Percentiles rank a stretch among this genome's conserved stretches.
phyloP scores from a whole-genome alignment of 2,113 vertebrate genomes.

The Origma solitaria region DNA sequence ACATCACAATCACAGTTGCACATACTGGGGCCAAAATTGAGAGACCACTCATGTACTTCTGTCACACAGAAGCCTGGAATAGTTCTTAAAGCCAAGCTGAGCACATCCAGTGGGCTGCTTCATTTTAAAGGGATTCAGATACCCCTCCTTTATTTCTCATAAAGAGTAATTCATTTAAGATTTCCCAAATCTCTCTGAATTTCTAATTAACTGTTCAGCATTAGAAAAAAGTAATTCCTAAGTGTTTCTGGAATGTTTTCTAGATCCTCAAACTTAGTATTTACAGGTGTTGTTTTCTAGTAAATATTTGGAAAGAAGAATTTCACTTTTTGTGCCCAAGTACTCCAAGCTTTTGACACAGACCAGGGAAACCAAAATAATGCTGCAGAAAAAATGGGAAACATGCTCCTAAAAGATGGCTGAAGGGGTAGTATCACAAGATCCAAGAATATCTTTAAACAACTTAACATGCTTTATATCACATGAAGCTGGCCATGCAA shows the following conservation, averaged over 20 bases:
- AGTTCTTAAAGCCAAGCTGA: neutral
- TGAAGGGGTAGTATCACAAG: neutral
- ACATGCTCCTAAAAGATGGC: neutral
- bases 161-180: neutral
- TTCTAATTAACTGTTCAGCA: neutral
- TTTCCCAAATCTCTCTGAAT: neutral
- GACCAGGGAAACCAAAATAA: neutral
- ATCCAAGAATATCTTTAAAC: neutral
- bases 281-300: neutral
- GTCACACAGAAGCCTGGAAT: neutral
- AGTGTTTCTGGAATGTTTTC: neutral
- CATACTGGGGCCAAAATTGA: neutral
- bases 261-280: neutral
- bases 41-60: neutral
- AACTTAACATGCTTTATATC: neutral
- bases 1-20: neutral
- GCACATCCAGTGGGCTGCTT: neutral
- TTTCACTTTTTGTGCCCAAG: neutral
- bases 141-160: neutral
- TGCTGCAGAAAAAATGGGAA: neutral
- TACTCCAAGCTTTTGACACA: neutral
- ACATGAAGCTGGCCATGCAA: neutral
- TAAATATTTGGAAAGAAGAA: neutral
- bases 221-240: neutral
- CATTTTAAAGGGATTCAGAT: neutral